Base-by-base conservation (phyloP, 1,140 invertebrate genomes). In the Drosophila ohnishii region DNA sequence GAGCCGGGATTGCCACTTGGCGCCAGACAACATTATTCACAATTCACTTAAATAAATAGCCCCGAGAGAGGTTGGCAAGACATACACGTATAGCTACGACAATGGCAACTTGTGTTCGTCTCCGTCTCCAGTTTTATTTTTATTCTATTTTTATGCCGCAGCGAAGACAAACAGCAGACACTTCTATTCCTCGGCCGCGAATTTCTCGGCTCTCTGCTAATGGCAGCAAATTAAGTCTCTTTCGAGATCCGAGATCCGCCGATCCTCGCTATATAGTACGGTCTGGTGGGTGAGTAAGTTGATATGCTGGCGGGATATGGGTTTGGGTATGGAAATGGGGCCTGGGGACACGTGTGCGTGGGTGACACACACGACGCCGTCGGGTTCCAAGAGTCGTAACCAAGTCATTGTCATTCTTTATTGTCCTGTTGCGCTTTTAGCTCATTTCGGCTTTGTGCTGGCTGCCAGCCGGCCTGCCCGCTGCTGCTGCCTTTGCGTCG, bases 21-120 rank as follows among this genome's bases (percentile, higher is more conserved):
- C 75, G 75, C 75, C 75, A 78, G 59, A 69, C 62, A 67, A 76
- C 66, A 78, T 78, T 78, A 72, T 78, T 78, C 59, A 78, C 75
- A 78, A 77, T 78, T 78, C 69, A 64, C 75, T 78, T 72, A 64
- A 71, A 77, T 62, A 78, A 77, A 77, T 77, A 76, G 74, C 74
- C 73, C 42, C 48, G 10, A 58, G 51, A 37, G 51, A 55, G 22
- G 58, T 42, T 64, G 45, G 32, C 35, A 50, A 75, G 34, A 34
- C 56, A 35, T 53, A 75, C 53, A 74, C 42, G 37, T 55, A 57
- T 55, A 57, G 34, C 34, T 4, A 40, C 65, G 19, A 72, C 58
- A 73, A 74, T 74, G 70, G 69, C 71, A 75, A 65, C 72, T 75
- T 65, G 69, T 62, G 39, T 74, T 74, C 66, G 44, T 47, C 45